Conservation (phyloP, 2,888 invertebrate genomes). For the Perizoma affinitatum region DNA sequence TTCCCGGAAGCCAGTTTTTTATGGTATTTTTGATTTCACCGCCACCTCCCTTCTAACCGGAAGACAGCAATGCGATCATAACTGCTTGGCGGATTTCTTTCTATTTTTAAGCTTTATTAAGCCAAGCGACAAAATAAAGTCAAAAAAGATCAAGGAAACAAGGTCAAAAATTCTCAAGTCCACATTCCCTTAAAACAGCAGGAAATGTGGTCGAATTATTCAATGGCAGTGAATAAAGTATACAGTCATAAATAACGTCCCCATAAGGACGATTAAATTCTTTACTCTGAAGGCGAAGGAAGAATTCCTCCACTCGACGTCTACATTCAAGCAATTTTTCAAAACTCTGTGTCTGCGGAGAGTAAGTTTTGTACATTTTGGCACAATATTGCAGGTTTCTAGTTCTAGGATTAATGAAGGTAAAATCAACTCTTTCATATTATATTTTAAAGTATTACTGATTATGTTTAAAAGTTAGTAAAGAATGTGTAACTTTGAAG, state of each 20-base stretch:
- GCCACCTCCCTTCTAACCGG: no score
- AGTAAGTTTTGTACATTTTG: slow-evolving; percentile 40
- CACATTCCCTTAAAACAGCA: slow-evolving; percentile 16
- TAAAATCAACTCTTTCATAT: slow-evolving; percentile 8
- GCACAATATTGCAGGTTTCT: slow-evolving; percentile 38
- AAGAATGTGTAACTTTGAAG: no score
- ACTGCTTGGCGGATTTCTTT: no score
- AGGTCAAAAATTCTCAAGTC: slow-evolving; percentile 20
- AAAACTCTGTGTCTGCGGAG: slow-evolving; percentile 52
- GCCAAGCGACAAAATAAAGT: no score
- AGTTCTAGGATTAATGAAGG: slow-evolving; percentile 8
- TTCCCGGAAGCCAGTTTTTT: no score
- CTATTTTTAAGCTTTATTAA: no score
- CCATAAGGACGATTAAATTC: slow-evolving; percentile 68
- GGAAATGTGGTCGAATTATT: slow-evolving; percentile 29
- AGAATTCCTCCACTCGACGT: slow-evolving; percentile 63
- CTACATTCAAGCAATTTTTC: slow-evolving; percentile 65
- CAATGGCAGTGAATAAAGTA: slow-evolving; percentile 46
- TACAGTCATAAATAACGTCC: slow-evolving; percentile 60
- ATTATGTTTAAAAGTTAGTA: no score
- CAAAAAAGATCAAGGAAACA: slow-evolving; percentile 12
- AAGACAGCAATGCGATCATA: no score
- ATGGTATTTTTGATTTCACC: no score
- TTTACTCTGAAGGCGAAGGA: slow-evolving; percentile 54
- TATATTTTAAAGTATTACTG: not conserved